These are phyloP conservation scores for Otolemur garnettii DNA, from an alignment of 2,113 vertebrate genomes.

Conservation along the genomic window DNA sequence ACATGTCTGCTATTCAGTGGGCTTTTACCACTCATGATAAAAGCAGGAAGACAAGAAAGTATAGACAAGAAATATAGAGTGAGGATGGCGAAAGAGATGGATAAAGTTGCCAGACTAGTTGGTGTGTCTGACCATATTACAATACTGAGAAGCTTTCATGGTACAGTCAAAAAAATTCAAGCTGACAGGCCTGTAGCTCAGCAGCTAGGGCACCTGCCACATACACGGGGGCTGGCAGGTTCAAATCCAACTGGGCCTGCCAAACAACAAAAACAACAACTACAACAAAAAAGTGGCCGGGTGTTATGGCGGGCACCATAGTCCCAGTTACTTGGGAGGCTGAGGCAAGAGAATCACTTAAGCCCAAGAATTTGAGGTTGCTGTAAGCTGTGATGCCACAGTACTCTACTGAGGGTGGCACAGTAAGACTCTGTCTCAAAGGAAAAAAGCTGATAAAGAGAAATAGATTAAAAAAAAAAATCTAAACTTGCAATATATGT, in stretches of 20 bases:
- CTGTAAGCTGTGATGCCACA: too few relatives aligned
- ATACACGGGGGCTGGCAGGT: too few relatives aligned
- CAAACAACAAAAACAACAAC: too few relatives aligned
- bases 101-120: background rate
- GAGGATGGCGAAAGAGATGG: background rate
- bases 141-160: slow-evolving; percentile 6
- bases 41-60: slow-evolving; percentile 5
- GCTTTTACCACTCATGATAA: background rate
- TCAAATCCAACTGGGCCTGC: too few relatives aligned
- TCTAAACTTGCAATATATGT: background rate
- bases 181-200: background rate
- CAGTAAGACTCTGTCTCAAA: too few relatives aligned
- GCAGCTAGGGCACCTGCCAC: too few relatives aligned
- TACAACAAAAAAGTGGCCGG: too few relatives aligned
- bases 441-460: background rate
- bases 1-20: background rate
- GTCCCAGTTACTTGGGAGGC: too few relatives aligned
- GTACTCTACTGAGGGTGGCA: too few relatives aligned
- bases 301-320: too few relatives aligned
- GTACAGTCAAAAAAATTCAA: background rate
- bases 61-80: background rate
- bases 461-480: background rate
- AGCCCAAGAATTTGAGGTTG: too few relatives aligned
- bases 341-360: too few relatives aligned
- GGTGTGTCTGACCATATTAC: background rate